Conservation (phyloP, 2,797 vertebrate species). For the Chaunax sp. region DNA sequence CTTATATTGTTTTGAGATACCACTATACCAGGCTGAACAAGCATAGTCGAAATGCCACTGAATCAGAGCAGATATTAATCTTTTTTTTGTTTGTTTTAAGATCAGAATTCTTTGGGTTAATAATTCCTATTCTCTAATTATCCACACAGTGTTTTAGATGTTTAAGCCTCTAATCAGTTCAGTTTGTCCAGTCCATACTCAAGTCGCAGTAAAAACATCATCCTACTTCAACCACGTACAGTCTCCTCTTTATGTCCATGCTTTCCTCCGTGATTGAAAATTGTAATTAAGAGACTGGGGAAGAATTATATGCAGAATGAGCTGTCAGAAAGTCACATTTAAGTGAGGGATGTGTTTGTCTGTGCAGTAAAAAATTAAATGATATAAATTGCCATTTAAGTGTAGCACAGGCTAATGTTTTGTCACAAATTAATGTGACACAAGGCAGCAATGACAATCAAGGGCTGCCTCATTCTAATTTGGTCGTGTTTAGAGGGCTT, state of each 20-base stretch:
- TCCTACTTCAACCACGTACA: conserved; percentile 28
- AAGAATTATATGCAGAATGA: conserved; percentile 95
- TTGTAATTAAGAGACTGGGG: conserved; percentile 98
- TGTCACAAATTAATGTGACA: conserved; percentile 99
- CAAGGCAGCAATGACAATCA: conserved; percentile 99
- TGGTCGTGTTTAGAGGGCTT: conserved; percentile 96
- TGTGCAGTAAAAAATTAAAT: conserved; percentile 98
- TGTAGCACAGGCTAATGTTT: conserved; percentile 96
- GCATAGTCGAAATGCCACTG: too few species aligned
- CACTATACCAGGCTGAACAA: too few species aligned
- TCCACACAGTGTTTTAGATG: conserved; percentile 19
- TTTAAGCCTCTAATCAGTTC: conserved; percentile 59
- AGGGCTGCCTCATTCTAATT: conserved; percentile 97
- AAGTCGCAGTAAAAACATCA: conserved; percentile 45
- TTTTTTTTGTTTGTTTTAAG: too few species aligned
- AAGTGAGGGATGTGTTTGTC: conserved; percentile 94
- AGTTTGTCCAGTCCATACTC: conserved; percentile 46
- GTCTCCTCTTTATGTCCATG: conserved; percentile 17
- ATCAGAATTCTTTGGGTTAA: too few species aligned
- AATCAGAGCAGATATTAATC: too few species aligned
- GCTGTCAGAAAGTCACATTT: conserved; percentile 99
- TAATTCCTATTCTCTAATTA: not conserved
- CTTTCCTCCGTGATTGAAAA: conserved; percentile 88
- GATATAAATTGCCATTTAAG: conserved; percentile 99
- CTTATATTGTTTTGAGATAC: too few species aligned